Conservation (phyloP, 1,140 invertebrate genomes). For the silkworm (Bombyx mori) region ASM3026992v2 NC_085116.1:10350501-10351000, state of each 20-base stretch:
- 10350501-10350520: conserved; percentile 62
- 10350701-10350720: conserved; percentile 51
- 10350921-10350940: too few relatives aligned
- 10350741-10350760: conserved; percentile 67
- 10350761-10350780: conserved; percentile 1
- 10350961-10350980: conserved; percentile 19
- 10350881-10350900: neutral
- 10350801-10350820: conserved; percentile 19
- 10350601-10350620: conserved; percentile 56
- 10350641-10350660: conserved; percentile 62
- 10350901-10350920: too few relatives aligned
- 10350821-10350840: conserved; percentile 20
- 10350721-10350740: conserved; percentile 47
- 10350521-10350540: conserved; percentile 64
- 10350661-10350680: conserved; percentile 63
- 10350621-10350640: conserved; percentile 60
- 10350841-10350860: conserved; percentile 21
- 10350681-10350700: conserved; percentile 65
- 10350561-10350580: conserved; percentile 39
- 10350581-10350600: conserved; percentile 42
- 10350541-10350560: conserved; percentile 59
- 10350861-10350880: conserved; percentile 15
- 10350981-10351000: conserved; percentile 38
- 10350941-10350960: conserved; percentile 9
- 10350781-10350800: conserved; percentile 12